Percentiles rank a stretch among this genome's conserved stretches.
Evolutionary conservation across 1,140 invertebrate genomes (phyloP).

Genomic region (Lepidurus apus): DNA sequence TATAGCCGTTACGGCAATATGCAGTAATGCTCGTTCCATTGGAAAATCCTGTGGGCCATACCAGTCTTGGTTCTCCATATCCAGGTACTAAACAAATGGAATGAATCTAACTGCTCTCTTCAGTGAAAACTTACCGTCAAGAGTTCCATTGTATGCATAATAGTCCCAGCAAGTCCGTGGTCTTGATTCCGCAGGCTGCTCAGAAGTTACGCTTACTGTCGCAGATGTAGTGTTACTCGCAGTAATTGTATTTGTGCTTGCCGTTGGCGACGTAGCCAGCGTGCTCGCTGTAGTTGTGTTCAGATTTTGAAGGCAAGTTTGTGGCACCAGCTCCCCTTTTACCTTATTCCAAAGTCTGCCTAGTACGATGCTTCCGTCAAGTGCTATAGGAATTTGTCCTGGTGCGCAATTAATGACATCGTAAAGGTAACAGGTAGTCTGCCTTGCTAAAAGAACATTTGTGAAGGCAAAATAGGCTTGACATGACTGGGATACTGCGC

Average conservation of each 20-base stretch:
- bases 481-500: too few species aligned
- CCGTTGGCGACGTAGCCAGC: not conserved
- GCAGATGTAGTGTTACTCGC: not conserved
- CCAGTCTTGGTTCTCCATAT: not conserved
- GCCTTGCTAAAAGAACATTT: too few species aligned
- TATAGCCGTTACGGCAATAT: not conserved
- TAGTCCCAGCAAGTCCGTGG: not conserved
- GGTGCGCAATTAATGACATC: too few species aligned
- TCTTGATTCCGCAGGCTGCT: not conserved
- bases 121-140: not conserved
- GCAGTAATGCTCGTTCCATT: not conserved
- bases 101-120: not conserved
- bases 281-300: too few species aligned
- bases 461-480: too few species aligned
- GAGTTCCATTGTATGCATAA: not conserved
- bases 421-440: too few species aligned
- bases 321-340: too few species aligned
- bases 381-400: too few species aligned
- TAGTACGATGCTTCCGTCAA: too few species aligned
- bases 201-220: not conserved
- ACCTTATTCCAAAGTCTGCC: too few species aligned
- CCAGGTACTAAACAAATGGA: not conserved
- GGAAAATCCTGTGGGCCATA: not conserved
- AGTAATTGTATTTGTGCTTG: not conserved
- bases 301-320: too few species aligned